A percentile compares a stretch with the other conserved stretches of the same genome.
Conservation (phyloP, 2,113 vertebrate species). For the Meles meles region DNA sequence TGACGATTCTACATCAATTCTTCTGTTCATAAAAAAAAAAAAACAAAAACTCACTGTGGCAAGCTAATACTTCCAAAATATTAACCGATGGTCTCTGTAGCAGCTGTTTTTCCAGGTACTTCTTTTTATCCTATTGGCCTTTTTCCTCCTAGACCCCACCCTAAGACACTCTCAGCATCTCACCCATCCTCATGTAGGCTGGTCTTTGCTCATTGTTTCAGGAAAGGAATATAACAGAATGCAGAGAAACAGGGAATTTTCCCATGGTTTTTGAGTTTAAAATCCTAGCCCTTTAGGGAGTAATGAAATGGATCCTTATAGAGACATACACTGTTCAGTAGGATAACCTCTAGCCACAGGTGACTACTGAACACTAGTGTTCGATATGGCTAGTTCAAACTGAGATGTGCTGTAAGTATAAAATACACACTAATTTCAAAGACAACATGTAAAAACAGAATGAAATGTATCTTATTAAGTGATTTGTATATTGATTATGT, state of each 20-base stretch:
- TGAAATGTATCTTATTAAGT: neutral
- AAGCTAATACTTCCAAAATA: constrained; percentile 23
- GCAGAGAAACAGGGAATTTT: neutral
- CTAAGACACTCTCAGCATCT: neutral
- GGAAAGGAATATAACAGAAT: constrained; percentile 19
- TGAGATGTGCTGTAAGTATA: neutral
- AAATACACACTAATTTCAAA: constrained; percentile 26
- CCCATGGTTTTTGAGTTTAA: constrained; percentile 5
- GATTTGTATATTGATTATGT: neutral
- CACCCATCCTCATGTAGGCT: neutral
- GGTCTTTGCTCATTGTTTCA: constrained; percentile 12
- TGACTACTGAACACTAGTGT: neutral
- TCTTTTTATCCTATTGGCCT: constrained; percentile 8
- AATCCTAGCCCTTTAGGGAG: neutral
- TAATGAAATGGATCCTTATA: neutral
- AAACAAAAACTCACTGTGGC: neutral
- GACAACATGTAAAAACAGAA: neutral
- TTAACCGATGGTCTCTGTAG: neutral
- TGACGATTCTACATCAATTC: neutral
- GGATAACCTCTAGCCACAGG: neutral
- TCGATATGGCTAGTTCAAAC: neutral
- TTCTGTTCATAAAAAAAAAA: neutral
- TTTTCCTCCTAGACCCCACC: neutral
- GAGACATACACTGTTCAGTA: neutral
- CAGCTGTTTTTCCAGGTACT: neutral